phyloP scores from a whole-genome alignment of 1,140 invertebrate genomes.

The Zeugodacus cucurbitae region DNA sequence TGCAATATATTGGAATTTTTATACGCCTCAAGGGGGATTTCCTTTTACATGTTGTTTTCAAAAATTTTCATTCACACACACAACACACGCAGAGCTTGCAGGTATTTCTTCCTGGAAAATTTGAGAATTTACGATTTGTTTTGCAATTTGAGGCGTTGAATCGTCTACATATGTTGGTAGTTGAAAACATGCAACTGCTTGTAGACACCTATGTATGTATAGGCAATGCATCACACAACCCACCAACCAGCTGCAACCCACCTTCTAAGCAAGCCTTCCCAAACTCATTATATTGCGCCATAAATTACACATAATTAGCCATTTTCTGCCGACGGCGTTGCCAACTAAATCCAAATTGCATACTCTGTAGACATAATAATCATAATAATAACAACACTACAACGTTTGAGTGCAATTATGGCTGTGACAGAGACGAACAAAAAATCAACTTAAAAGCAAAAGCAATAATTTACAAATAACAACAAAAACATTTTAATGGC shows the following conservation, averaged over 20 bases:
- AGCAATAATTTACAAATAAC: too few relatives aligned
- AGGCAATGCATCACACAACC: neutral
- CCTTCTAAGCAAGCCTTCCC: neutral
- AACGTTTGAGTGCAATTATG: neutral
- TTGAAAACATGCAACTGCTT: neutral
- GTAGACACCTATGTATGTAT: neutral
- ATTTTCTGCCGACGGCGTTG: neutral
- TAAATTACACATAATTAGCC: neutral
- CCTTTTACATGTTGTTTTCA: neutral
- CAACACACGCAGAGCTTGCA: neutral
- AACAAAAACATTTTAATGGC: neutral
- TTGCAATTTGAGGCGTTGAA: neutral
- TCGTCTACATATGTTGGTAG: neutral
- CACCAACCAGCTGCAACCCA: neutral
- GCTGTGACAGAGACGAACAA: neutral
- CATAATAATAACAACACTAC: neutral
- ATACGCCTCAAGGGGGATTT: neutral
- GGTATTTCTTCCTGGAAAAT: neutral
- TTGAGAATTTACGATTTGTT: neutral
- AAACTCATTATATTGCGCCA: neutral
- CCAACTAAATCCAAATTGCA: neutral
- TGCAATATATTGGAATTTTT: neutral
- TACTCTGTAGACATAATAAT: neutral
- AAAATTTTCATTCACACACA: neutral
- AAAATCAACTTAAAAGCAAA: too few relatives aligned